phyloP scores from a whole-genome alignment of 2,797 vertebrate species.

The Micrastur ruficollis region DNA sequence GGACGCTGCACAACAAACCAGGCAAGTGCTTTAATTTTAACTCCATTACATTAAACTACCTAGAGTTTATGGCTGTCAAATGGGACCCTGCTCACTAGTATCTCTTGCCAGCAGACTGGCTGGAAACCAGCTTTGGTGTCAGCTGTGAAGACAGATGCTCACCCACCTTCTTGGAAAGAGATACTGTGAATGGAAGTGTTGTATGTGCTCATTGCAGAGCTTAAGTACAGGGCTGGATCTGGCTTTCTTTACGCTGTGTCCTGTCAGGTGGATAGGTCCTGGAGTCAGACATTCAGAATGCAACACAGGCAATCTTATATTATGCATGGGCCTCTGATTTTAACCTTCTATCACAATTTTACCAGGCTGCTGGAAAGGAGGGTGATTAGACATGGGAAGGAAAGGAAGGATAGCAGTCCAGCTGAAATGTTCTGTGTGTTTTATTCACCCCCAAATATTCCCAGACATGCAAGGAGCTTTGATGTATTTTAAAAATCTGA shows the following conservation, averaged over 20 bases:
- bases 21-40: constrained; percentile 15
- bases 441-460: background rate
- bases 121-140: constrained; percentile 2
- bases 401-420: background rate
- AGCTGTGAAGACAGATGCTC: constrained; percentile 9
- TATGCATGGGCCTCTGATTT: background rate
- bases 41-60: background rate
- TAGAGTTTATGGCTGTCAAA: background rate
- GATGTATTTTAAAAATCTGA: constrained; percentile 27
- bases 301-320: background rate
- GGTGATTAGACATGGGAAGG: background rate
- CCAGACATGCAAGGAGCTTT: constrained; percentile 28
- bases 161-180: background rate
- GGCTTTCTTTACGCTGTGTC: background rate
- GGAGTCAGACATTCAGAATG: background rate
- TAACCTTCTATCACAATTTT: background rate
- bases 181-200: background rate
- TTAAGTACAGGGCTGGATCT: background rate
- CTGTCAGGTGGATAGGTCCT: background rate
- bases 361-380: background rate
- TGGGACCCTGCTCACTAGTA: background rate
- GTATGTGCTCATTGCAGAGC: background rate
- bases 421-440: background rate
- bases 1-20: background rate
- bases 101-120: background rate